These are phyloP conservation scores for Chamaea fasciata DNA, from an alignment of 2,113 vertebrate genomes.

Conservation along the genomic window DNA sequence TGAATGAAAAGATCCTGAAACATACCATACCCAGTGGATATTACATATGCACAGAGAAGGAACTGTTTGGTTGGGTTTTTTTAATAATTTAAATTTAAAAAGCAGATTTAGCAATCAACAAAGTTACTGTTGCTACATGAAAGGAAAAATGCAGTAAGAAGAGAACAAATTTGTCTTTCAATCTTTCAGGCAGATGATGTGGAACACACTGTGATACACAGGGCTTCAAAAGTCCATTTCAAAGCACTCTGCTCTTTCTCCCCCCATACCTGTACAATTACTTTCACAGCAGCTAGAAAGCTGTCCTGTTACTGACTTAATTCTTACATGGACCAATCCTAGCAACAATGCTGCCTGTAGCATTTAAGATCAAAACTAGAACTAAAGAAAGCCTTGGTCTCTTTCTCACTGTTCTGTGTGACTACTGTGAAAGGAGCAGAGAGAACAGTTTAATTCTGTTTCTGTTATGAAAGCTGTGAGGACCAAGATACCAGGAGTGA, in stretches of 20 bases:
- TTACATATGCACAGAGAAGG: not conserved
- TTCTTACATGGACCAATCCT: not conserved
- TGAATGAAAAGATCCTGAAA: not conserved
- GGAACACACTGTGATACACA: not conserved
- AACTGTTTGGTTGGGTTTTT: rapidly evolving
- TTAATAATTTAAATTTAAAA: not conserved
- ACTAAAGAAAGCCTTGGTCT: not conserved
- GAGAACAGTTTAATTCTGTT: not conserved
- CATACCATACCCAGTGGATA: not conserved
- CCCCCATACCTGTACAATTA: not conserved
- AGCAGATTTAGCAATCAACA: not conserved
- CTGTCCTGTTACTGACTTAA: not conserved
- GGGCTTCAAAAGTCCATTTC: not conserved
- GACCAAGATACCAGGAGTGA: not conserved
- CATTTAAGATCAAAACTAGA: not conserved
- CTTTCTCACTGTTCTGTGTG: not conserved
- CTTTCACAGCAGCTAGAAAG: not conserved
- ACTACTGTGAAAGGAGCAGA: not conserved
- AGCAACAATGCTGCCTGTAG: not conserved
- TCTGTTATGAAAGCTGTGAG: rapidly evolving
- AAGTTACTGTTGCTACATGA: not conserved
- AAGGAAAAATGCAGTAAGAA: not conserved
- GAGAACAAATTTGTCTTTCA: not conserved
- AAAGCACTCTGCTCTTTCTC: not conserved
- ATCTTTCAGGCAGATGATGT: not conserved